Conservation (phyloP, 2,797 vertebrate genomes). For the Hephaestus fuliginosus region DNA sequence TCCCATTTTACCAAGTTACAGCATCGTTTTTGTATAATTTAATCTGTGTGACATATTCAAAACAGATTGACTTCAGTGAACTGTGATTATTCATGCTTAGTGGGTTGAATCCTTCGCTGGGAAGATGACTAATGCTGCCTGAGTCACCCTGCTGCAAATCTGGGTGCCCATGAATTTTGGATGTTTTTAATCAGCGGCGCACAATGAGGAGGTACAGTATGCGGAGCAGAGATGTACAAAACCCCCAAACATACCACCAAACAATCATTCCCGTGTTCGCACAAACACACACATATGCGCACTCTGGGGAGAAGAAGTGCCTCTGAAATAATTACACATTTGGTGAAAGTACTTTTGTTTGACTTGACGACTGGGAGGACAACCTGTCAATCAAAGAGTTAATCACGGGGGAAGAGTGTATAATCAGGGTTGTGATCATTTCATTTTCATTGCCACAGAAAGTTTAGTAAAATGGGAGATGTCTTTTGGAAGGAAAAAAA, state of each 20-base stretch:
- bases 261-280: constrained; percentile 12
- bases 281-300: constrained; percentile 25
- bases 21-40: constrained; percentile 27
- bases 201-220: constrained; percentile 37
- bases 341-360: constrained; percentile 32
- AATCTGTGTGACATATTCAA: constrained; percentile 55
- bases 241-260: not conserved
- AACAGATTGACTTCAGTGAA: constrained; percentile 61
- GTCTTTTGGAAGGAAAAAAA: not conserved
- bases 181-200: constrained; percentile 49
- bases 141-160: constrained; percentile 58
- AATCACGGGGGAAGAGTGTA: constrained; percentile 19
- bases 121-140: constrained; percentile 49
- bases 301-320: not conserved
- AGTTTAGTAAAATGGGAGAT: not conserved
- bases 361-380: constrained; percentile 29
- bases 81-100: constrained; percentile 55
- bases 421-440: constrained; percentile 29
- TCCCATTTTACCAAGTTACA: constrained; percentile 18
- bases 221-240: constrained; percentile 12
- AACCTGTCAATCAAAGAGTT: constrained; percentile 56
- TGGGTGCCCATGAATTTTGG: constrained; percentile 48
- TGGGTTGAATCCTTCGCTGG: constrained; percentile 22
- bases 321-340: constrained; percentile 33
- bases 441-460: constrained; percentile 22